Evolutionary conservation across 2,797 vertebrate genomes (phyloP), one percentile per base, ranked within the genome.

Genomic region (Diglossa cyanea): DNA sequence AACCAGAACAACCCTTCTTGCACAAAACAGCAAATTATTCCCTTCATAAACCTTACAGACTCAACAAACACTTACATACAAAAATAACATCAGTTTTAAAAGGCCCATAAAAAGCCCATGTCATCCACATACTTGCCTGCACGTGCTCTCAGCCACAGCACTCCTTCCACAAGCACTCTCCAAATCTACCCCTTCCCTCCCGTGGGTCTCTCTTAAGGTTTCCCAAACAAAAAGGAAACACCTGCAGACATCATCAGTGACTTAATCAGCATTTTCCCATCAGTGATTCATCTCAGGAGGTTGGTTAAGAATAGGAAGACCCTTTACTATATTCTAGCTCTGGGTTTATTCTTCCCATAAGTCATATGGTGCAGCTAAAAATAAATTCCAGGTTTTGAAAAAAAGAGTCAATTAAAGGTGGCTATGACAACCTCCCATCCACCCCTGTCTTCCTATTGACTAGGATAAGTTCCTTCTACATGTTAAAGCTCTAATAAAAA

Each of bases 61-160:
- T 68, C 35, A 53, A 40, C 20, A 68, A 45, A n/a, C 7, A 12
- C 50, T 24, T 10, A 0, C 0, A 6, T 1, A 45, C 4, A 3
- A 61, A 16, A 75, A 2, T 2, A 45, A 77, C 1, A 47, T 6
- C 45, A 70, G 37, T 2, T 12, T 3, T 0, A 31, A 47, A 54
- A n/a, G 3, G 1, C 13, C n/a, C 7, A 3, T 21, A 54, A 91
- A 53, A 3, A 44, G 2, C 5, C 17, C 6, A 0, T 0, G 17
- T 33, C 14, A 63, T 0, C 11, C 17, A 25, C 2, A 4, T 3
- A 6, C 16, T 50, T 28, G 23, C 61, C 19, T 30, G 1, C 7
- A 35, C 0, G 1, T 14, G 3, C 11, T 16, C 11, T 6, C 45
- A 78, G 3, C 3, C 3, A 19, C 23, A 58, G 0, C 16, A 26